Conservation (phyloP, 2,888 invertebrate genomes). For the Nomada ruficornis region DNA sequence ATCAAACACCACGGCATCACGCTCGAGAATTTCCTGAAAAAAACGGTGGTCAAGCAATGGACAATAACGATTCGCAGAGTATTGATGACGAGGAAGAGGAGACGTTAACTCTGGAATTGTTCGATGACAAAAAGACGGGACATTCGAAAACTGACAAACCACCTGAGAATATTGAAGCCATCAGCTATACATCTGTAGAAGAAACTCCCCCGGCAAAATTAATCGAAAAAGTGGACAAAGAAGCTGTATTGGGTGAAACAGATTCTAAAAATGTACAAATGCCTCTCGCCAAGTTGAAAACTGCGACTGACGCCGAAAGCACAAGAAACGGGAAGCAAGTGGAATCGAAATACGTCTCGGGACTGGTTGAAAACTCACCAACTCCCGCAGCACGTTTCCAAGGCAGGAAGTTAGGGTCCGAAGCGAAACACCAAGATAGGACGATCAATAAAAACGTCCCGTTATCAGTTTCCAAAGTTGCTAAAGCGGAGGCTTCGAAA, state of each 20-base stretch:
- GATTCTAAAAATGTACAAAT: neutral
- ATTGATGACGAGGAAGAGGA: constrained; percentile 30
- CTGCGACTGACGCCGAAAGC: too few relatives aligned
- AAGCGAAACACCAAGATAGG: neutral
- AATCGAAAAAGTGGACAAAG: neutral
- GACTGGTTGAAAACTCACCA: neutral
- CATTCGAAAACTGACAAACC: neutral
- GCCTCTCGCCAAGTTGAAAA: neutral
- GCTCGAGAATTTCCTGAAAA: constrained; percentile 49
- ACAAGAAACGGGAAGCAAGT: neutral
- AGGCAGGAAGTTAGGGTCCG: neutral
- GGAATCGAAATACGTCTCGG: too few relatives aligned
- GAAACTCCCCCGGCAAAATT: neutral
- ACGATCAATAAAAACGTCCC: neutral
- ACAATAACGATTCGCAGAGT: neutral
- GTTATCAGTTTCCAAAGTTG: neutral
- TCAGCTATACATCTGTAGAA: neutral
- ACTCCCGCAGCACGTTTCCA: neutral
- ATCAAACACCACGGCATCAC: constrained; percentile 77
- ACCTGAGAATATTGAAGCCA: neutral
- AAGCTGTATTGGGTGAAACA: neutral
- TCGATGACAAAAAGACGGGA: constrained; percentile 6
- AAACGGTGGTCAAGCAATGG: constrained; percentile 37
- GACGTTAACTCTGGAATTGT: constrained; percentile 21
- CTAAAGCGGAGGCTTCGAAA: constrained; percentile 6